Percentiles rank a stretch among this genome's conserved stretches.
phyloP scores from a whole-genome alignment of 2,113 vertebrate species.

The Thymallus thymallus region DNA sequence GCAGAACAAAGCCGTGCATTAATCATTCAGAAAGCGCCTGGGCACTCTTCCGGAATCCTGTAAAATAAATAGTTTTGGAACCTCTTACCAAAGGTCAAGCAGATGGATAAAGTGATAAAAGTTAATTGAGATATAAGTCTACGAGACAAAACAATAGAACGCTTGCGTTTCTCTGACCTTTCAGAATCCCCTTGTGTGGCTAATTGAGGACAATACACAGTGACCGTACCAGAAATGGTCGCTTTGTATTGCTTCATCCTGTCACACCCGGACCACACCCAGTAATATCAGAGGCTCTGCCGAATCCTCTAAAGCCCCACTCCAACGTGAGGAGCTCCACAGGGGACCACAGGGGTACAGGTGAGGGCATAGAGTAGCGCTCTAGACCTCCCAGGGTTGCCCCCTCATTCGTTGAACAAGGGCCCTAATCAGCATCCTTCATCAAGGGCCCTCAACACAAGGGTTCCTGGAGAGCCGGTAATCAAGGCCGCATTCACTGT shows the following conservation, averaged over 20 bases:
- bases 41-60: constrained; percentile 44
- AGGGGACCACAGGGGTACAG: neutral
- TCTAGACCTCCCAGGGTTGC: neutral
- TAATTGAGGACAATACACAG: constrained; percentile 13
- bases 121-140: constrained; percentile 73
- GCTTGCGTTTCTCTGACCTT: constrained; percentile 71
- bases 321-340: neutral
- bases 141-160: constrained; percentile 70
- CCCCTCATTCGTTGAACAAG: neutral
- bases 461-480: neutral
- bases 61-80: constrained; percentile 68
- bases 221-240: constrained; percentile 25
- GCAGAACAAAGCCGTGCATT: constrained; percentile 63
- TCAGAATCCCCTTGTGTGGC: constrained; percentile 59
- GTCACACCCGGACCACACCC: neutral
- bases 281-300: neutral
- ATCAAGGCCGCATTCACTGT: constrained; percentile 4
- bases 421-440: neutral
- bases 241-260: neutral
- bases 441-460: constrained; percentile 5
- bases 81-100: constrained; percentile 72
- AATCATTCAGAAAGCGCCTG: constrained; percentile 59
- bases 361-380: neutral
- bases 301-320: neutral
- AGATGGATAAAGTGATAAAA: constrained; percentile 68